Base-by-base conservation (phyloP, 2,113 vertebrate genomes). In the Hippocampus guttulatus region DNA sequence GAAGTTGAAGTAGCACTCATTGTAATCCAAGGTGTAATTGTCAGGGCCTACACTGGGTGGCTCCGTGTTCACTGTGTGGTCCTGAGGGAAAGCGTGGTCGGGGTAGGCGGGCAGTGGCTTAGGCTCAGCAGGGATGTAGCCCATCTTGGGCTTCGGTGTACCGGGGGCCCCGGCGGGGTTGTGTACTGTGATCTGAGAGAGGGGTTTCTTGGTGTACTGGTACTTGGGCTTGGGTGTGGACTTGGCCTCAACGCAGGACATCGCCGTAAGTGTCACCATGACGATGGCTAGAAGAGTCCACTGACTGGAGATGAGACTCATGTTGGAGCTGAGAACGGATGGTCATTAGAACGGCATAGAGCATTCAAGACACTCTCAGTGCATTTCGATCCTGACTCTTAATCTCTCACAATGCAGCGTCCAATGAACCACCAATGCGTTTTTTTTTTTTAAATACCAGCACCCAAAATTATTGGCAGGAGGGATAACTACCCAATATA, bases 1-100 rank as follows among this genome's bases (percentile, higher is more conserved):
- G 85, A 97, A 95, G 79, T 99, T 98, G 84, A 95, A 93, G 89
- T 96, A 94, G 84, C 95, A 96, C 76, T 95, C 94, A 0, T 89
- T 92, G 0, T 94, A 84, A 78, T 98, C 95, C 2, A 95, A 83
- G 0, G 95, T 95, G 89, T 95, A 93, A 71, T 96, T 98, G 55
- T 96, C 94, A 7, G 75, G 79, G 2, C 85, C 85, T 9, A 47
- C 79, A 81, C 84, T 88, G 18, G 95, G 91, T 54, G 91, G 79
- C 10, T 89, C 75, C 0, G 91, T 92, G 71, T 85, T 87, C 11
- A 89, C 81, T 5, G 75, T 83, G 62, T 68, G 74, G 64, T 90
- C 79, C 2, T 70, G 85, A 0, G 87, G 80, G 21, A 85, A 83
- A 7, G 16, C 51, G 0, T 72, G 79, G 12, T 83, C 90, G 0